These are phyloP conservation scores for Xestia c-nigrum DNA, from an alignment of 2,888 invertebrate genomes.

Conservation along the genomic window DNA sequence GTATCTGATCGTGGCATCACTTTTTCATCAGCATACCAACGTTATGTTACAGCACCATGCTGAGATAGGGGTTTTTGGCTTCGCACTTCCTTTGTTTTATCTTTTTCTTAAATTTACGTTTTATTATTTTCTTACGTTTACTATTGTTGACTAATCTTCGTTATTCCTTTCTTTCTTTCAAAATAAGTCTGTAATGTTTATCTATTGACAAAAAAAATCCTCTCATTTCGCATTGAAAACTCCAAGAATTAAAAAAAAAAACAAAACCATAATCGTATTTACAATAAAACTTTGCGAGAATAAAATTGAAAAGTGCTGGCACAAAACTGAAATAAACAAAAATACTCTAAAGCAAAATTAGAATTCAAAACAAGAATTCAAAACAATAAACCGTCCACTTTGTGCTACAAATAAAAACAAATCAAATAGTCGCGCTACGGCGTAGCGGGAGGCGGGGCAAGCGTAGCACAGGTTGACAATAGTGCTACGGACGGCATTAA, in stretches of 20 bases:
- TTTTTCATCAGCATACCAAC: too few species aligned
- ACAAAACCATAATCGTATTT: not conserved
- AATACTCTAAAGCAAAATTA: not conserved
- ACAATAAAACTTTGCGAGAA: not conserved
- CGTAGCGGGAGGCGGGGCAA: conserved; percentile 26
- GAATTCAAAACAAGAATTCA: conserved; percentile 3
- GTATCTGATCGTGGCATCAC: too few species aligned
- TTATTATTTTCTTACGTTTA: too few species aligned
- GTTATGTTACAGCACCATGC: too few species aligned
- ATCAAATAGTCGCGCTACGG: conserved; percentile 11
- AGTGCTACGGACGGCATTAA: conserved; percentile 32
- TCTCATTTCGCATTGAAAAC: not conserved
- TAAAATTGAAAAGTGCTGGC: not conserved
- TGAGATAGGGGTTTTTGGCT: too few species aligned
- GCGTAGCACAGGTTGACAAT: conserved; percentile 29
- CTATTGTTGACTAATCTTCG: too few species aligned
- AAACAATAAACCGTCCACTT: conserved; percentile 28
- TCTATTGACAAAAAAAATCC: not conserved
- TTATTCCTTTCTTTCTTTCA: too few species aligned
- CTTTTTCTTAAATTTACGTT: too few species aligned
- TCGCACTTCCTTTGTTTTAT: too few species aligned
- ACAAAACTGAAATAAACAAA: not conserved
- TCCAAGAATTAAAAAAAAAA: not conserved
- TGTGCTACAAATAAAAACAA: conserved; percentile 5
- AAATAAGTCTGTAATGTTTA: too few species aligned